phyloP scores from a whole-genome alignment of 2,113 vertebrate species.

The Trogon surrucura region DNA sequence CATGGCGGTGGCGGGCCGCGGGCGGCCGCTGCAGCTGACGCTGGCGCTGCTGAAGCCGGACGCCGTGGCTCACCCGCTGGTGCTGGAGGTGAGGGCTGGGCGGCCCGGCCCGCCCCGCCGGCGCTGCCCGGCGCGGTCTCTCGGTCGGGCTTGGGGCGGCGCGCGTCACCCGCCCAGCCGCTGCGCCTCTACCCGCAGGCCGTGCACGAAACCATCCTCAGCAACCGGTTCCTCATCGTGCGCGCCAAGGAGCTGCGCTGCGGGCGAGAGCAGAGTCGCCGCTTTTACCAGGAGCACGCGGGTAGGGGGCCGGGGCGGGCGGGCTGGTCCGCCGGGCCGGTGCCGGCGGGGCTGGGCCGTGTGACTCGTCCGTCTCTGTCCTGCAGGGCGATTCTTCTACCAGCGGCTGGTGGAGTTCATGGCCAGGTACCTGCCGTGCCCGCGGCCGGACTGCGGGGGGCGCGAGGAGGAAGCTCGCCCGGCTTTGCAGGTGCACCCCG shows the following conservation, averaged over 20 bases:
- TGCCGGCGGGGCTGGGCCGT: too few species aligned
- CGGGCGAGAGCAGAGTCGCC: conserved; percentile 81
- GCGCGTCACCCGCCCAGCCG: background rate
- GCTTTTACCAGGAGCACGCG: conserved; percentile 90
- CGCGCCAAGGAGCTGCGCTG: conserved; percentile 83
- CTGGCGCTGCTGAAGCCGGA: conserved; percentile 92
- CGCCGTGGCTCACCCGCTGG: conserved; percentile 88
- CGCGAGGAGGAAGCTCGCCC: rapidly evolving
- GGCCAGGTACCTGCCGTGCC: conserved; percentile 83
- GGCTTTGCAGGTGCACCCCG: too few species aligned
- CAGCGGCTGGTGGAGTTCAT: conserved; percentile 96
- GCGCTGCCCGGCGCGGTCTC: too few species aligned
- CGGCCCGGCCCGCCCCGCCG: rapidly evolving
- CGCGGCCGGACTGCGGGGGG: background rate
- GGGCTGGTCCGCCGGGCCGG: background rate
- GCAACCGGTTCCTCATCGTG: conserved; percentile 86
- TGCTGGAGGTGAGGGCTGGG: conserved; percentile 80
- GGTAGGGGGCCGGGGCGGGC: conserved; percentile 69
- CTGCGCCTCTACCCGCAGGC: conserved; percentile 72
- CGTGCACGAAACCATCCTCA: conserved; percentile 88
- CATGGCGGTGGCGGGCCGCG: background rate
- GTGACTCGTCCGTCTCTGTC: background rate
- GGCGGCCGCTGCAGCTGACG: conserved; percentile 86
- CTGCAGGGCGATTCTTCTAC: conserved; percentile 91
- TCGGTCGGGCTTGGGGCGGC: too few species aligned